Evolutionary conservation across 1,140 invertebrate genomes (phyloP), one percentile per base, ranked within the genome.

Genomic region (Drosophila nebulosa): DNA sequence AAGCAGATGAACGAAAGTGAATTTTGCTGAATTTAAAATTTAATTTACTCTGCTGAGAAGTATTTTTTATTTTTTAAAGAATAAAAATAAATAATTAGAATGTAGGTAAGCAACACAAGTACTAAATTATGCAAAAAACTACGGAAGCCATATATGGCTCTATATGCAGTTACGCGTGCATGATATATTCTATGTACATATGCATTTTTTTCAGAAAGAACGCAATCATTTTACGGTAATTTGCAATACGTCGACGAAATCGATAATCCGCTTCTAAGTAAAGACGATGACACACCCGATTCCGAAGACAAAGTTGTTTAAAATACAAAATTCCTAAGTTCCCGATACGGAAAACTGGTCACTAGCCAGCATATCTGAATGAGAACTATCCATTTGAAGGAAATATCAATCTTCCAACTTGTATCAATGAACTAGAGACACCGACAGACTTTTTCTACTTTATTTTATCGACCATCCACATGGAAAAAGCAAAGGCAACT

Each of bases 21-120:
- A 53, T 53, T 53, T 53, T 53, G 51, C 51, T 53, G 21, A 46
- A 46, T 21, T 46, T 46, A 46, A 46, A 46, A 46, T 9, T 46
- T 46, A 46, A 46, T 46, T 46, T 46, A 14, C 18, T 46, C 42
- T 21, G 42, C 42, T 46, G 42, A 46, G 12, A 36, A 36, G 32
- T 36, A 36, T n/a, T 36, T 36, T 36, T 36, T 36, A n/a, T 36
- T 36, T 36, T n/a, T 36, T 36, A 14, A 36, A 36, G 32, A 36
- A 36, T 36, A 35, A 35, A 35, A 35, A 35, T 35, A 36, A 36
- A 36, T 36, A 36, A n/a, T 36, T 36, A 3, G 32, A 36, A 10
- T 4, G 12, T 36, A 30, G 27, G 27, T 30, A 30, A 30, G 27
- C 27, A 30, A 7, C 27, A 30, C 27, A 30, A 30, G 27, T 30